phyloP scores from a whole-genome alignment of 30 jellyfish, hydroid and myxozoan genomes.

The Pelagia noctiluca region DNA sequence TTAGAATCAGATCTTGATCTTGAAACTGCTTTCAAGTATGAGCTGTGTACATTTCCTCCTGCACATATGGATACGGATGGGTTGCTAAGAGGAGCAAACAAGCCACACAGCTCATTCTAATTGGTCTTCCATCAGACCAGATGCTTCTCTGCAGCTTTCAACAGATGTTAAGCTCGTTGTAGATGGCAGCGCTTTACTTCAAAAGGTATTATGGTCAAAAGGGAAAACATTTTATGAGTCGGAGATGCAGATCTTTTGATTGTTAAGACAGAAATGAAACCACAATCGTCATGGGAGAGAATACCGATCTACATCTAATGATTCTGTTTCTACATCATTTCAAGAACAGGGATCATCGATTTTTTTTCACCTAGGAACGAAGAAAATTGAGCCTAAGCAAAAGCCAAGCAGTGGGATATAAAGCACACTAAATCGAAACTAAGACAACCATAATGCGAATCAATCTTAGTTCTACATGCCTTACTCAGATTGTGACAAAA shows the following conservation, averaged over 20 bases:
- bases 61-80: slow-evolving; percentile 17
- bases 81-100: slow-evolving; percentile 27
- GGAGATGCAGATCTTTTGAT: slow-evolving; percentile 27
- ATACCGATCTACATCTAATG: slow-evolving; percentile 17
- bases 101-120: slow-evolving; percentile 27
- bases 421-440: slow-evolving; percentile 37
- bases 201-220: slow-evolving; percentile 24
- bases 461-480: slow-evolving; percentile 53
- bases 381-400: slow-evolving; percentile 14
- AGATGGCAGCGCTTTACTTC: slow-evolving; percentile 21
- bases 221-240: slow-evolving; percentile 26
- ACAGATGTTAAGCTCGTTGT: slow-evolving; percentile 3
- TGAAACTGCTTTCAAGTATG: slow-evolving; percentile 18
- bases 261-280: slow-evolving; percentile 12
- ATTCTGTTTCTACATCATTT: slow-evolving; percentile 20
- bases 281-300: slow-evolving; percentile 34
- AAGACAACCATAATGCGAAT: slow-evolving; percentile 34
- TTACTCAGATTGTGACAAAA: slow-evolving; percentile 36
- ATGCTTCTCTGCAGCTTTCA: slow-evolving; percentile 13
- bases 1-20: slow-evolving; percentile 14
- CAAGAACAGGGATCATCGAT: slow-evolving; percentile 10
- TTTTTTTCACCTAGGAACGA: slow-evolving; percentile 23
- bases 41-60: slow-evolving; percentile 26
- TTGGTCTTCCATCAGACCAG: slow-evolving; percentile 21
- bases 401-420: slow-evolving; percentile 37